Conservation (phyloP, 2,797 vertebrate genomes). For the Eurystomus glaucurus region DNA sequence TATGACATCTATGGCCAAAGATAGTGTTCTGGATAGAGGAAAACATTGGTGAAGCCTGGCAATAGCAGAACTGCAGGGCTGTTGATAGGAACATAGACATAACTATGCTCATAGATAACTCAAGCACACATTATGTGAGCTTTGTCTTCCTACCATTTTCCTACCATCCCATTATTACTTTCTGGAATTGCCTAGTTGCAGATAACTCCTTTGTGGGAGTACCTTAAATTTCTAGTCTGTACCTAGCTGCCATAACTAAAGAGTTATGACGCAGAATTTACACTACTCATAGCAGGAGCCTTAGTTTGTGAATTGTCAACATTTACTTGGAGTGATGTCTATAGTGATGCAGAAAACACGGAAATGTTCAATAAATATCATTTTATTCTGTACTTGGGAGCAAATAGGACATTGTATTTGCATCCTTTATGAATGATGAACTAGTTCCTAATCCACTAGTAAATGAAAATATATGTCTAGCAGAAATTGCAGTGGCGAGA, state of each 20-base stretch:
- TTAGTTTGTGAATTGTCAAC: not conserved
- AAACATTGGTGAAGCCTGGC: not conserved
- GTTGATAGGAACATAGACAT: not conserved
- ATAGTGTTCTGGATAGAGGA: not conserved
- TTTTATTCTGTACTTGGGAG: not conserved
- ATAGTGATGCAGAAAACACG: not conserved
- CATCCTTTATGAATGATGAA: not conserved
- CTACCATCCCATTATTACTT: not conserved
- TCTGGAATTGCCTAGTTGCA: not conserved
- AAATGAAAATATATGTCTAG: not conserved
- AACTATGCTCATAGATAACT: not conserved
- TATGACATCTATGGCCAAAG: not conserved
- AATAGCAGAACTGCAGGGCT: not conserved
- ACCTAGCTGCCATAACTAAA: not conserved
- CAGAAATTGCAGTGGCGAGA: not conserved
- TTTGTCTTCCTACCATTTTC: not conserved
- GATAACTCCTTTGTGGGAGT: not conserved
- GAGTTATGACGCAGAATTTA: not conserved
- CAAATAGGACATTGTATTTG: not conserved
- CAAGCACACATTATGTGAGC: not conserved
- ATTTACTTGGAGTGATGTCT: not conserved
- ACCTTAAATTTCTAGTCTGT: not conserved
- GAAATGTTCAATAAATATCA: not conserved
- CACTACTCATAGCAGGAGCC: not conserved
- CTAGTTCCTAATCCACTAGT: not conserved